A percentile compares a stretch with the other conserved stretches of the same genome.
Conservation (phyloP, 2,888 invertebrate species). For the Macroteleia sp. region DNA sequence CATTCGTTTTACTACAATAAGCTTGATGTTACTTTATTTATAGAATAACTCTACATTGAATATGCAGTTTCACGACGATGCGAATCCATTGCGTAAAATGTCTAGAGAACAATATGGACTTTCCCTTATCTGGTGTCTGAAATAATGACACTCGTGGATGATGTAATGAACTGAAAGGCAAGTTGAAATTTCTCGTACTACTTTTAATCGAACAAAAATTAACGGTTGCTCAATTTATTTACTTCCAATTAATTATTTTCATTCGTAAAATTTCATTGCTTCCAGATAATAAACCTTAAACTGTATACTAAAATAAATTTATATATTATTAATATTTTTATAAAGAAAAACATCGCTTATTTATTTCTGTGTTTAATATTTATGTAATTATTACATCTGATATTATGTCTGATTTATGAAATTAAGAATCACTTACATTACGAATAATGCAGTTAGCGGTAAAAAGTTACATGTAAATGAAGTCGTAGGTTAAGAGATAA, state of each 20-base stretch:
- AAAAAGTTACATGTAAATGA: constrained; percentile 41
- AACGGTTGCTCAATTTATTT: not conserved
- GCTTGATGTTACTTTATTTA: constrained; percentile 64
- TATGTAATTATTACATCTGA: too few relatives aligned
- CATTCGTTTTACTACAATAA: constrained; percentile 51
- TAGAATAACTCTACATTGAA: constrained; percentile 49
- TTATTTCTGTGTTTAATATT: too few relatives aligned
- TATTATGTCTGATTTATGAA: constrained; percentile 17
- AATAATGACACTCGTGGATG: constrained; percentile 49
- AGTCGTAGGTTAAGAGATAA: constrained; percentile 30
- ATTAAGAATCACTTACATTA: not conserved
- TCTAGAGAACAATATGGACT: constrained; percentile 55
- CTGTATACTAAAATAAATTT: too few relatives aligned
- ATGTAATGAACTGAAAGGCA: constrained; percentile 43
- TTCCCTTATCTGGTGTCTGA: constrained; percentile 46
- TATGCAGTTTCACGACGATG: constrained; percentile 35
- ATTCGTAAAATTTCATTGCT: too few relatives aligned
- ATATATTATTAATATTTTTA: too few relatives aligned
- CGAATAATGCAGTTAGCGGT: not conserved
- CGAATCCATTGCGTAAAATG: constrained; percentile 57
- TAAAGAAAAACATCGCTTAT: too few relatives aligned
- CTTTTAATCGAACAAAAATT: not conserved
- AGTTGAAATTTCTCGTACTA: constrained; percentile 29
- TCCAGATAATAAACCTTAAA: too few relatives aligned
- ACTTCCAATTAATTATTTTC: not conserved